These are phyloP conservation scores for Bombylius major DNA, from an alignment of 2,888 invertebrate species.

Conservation along the genomic window DNA sequence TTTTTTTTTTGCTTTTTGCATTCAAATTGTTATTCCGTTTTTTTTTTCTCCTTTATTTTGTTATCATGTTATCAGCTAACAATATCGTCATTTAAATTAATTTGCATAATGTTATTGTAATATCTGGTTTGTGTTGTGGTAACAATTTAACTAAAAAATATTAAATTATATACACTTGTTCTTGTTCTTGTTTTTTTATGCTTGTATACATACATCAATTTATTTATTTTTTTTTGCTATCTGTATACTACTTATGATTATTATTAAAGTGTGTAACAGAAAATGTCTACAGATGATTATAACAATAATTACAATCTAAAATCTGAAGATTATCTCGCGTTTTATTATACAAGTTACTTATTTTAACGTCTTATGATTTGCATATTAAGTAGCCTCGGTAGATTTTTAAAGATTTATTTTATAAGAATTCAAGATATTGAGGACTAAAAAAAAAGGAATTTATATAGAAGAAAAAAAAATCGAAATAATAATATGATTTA, in stretches of 20 bases:
- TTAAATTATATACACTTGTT: too few relatives aligned
- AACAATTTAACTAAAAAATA: background rate
- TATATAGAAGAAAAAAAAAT: too few relatives aligned
- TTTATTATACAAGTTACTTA: background rate
- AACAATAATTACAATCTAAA: conserved; percentile 26
- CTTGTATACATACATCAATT: background rate
- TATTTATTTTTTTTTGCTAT: too few relatives aligned
- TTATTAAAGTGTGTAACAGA: conserved; percentile 7
- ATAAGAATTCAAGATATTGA: too few relatives aligned
- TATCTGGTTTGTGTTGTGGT: background rate
- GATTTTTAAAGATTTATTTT: too few relatives aligned
- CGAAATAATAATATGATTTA: too few relatives aligned
- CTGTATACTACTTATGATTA: too few relatives aligned
- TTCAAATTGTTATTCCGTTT: too few relatives aligned
- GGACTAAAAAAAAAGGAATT: too few relatives aligned
- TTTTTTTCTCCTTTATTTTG: too few relatives aligned
- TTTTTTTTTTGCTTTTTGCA: too few relatives aligned
- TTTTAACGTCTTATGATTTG: conserved; percentile 4
- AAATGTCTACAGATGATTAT: conserved; percentile 29
- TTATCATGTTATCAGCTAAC: background rate
- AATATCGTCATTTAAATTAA: conserved; percentile 6
- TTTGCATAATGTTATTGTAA: conserved; percentile 4
- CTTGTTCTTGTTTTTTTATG: background rate
- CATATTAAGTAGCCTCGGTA: conserved; percentile 1
- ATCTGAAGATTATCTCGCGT: conserved; percentile 5